Conservation (phyloP, 2,797 vertebrate species). For the Scolopax bukidnonensis region DNA sequence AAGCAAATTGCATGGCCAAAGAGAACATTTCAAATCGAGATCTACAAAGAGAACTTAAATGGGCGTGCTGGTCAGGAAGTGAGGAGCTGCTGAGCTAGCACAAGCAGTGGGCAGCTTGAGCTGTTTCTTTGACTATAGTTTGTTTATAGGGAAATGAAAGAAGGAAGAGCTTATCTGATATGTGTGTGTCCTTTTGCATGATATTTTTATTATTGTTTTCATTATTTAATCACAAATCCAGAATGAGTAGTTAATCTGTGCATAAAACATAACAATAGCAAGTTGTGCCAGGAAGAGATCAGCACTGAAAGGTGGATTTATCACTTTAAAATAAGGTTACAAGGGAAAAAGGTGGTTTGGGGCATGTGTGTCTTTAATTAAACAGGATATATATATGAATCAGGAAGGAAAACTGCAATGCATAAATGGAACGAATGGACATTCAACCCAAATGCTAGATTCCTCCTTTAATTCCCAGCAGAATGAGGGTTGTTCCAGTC, state of each 20-base stretch:
- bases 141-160: background rate
- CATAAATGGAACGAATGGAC: background rate
- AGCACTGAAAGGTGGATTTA: background rate
- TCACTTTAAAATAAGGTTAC: background rate
- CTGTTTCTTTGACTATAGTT: background rate
- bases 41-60: background rate
- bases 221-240: background rate
- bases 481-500: background rate
- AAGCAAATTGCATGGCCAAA: background rate
- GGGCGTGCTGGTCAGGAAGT: background rate
- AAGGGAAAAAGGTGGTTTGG: background rate
- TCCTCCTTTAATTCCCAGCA: background rate
- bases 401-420: background rate
- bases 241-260: background rate
- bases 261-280: background rate
- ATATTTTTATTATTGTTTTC: background rate
- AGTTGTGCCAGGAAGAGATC: background rate
- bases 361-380: background rate
- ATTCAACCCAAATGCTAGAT: background rate
- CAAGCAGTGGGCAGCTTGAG: background rate
- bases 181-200: fast-evolving
- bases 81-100: background rate
- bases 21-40: background rate
- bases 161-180: background rate
- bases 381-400: background rate